These are phyloP conservation scores for Chromis chromis DNA, from an alignment of 2,797 vertebrate species.

Conservation along the genomic window DNA sequence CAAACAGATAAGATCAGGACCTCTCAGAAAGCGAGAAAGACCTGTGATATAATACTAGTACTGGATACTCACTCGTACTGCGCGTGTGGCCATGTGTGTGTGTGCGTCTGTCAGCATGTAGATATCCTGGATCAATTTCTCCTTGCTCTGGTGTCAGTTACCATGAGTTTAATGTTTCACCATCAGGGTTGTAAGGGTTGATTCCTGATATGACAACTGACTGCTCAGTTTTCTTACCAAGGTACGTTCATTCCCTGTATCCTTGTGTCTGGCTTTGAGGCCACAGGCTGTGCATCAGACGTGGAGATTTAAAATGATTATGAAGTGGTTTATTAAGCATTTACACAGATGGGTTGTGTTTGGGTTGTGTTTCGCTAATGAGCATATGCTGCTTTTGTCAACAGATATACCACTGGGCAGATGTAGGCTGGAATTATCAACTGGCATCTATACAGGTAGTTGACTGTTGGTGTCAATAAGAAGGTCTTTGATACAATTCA, in stretches of 20 bases:
- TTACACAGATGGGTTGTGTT: conserved; percentile 47
- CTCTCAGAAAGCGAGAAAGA: conserved; percentile 37
- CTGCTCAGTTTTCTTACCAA: conserved; percentile 51
- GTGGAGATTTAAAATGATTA: conserved; percentile 8
- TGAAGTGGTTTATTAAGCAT: conserved; percentile 22
- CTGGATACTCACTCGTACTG: conserved; percentile 32
- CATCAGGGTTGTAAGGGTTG: conserved; percentile 56
- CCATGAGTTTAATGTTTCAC: conserved; percentile 72
- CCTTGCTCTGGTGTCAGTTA: conserved; percentile 63
- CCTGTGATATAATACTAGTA: conserved; percentile 44
- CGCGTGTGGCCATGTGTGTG: conserved; percentile 34
- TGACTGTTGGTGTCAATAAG: conserved; percentile 1
- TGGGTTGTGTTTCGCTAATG: conserved; percentile 51
- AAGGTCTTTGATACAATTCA: not conserved
- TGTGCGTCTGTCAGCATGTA: conserved; percentile 40
- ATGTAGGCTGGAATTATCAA: conserved; percentile 18
- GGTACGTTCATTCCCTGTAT: conserved; percentile 7
- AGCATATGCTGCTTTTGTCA: conserved; percentile 53
- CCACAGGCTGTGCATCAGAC: conserved; percentile 26
- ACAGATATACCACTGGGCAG: conserved; percentile 42
- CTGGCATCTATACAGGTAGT: conserved; percentile 20
- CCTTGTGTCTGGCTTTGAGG: conserved; percentile 18
- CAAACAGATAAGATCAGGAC: conserved; percentile 47
- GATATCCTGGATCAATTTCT: conserved; percentile 70
- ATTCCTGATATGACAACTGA: conserved; percentile 57